Evolutionary conservation across 2,113 vertebrate genomes (phyloP).

Genomic region (Tachysurus fulvidraco): DNA sequence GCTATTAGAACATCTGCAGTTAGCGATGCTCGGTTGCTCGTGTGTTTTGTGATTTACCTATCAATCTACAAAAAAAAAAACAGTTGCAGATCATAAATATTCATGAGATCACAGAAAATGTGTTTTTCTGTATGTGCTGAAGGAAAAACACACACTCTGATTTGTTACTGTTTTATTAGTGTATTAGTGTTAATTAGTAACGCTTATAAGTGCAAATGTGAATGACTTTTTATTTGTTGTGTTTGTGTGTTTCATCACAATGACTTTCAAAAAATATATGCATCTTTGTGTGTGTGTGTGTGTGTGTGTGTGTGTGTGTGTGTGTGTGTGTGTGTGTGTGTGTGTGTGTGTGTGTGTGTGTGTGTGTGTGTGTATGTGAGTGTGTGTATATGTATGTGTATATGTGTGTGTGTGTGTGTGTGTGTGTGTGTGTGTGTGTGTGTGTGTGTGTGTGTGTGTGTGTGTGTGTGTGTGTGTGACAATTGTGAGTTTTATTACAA

Average conservation of each 20-base stretch:
- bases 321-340: background rate
- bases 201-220: too few relatives aligned
- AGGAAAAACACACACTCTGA: too few relatives aligned
- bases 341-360: slow-evolving; percentile 1
- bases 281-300: background rate
- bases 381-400: too few relatives aligned
- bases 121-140: too few relatives aligned
- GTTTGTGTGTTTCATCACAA: background rate
- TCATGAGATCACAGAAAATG: background rate
- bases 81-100: background rate
- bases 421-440: slow-evolving; percentile 9
- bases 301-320: background rate
- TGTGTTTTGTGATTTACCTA: background rate
- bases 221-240: too few relatives aligned
- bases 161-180: too few relatives aligned
- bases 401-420: background rate
- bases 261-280: too few relatives aligned
- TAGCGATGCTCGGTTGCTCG: background rate
- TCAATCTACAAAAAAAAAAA: background rate
- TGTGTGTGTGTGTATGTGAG: slow-evolving; percentile 9
- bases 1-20: slow-evolving; percentile 10
- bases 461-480: background rate
- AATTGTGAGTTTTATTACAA: too few relatives aligned
- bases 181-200: too few relatives aligned
- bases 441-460: slow-evolving; percentile 13